A percentile compares a stretch with the other conserved stretches of the same genome.
Evolutionary conservation across 2,888 invertebrate species (phyloP).

Genomic region (Lysandra coridon): DNA sequence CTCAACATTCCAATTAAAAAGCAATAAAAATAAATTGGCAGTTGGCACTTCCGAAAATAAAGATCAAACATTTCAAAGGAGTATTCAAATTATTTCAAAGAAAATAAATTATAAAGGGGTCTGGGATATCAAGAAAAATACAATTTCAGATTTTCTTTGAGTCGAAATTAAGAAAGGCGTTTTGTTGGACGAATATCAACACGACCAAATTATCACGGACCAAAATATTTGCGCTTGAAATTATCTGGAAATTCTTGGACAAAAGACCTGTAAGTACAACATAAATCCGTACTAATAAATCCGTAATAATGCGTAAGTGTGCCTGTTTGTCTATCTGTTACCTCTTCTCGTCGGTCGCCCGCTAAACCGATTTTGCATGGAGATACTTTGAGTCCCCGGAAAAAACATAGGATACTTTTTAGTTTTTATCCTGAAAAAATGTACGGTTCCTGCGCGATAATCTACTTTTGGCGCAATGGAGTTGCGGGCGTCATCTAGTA

Average conservation of each 20-base stretch:
- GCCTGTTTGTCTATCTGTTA: no score
- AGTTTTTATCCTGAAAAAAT: no score
- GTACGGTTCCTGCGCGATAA: no score
- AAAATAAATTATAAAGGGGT: constrained; percentile 4
- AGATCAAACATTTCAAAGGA: constrained; percentile 6
- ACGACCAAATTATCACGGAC: constrained; percentile 25
- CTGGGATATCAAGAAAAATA: not conserved
- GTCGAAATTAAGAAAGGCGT: constrained; percentile 17
- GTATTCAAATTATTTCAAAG: constrained; percentile 15
- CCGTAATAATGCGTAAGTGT: no score
- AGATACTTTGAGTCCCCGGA: no score
- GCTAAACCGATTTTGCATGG: no score
- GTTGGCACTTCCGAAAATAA: not conserved
- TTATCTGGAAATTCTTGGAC: not conserved
- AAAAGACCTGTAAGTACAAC: not conserved
- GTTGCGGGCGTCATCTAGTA: no score
- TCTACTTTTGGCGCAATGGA: no score
- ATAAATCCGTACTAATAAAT: no score
- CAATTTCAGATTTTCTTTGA: constrained; percentile 3
- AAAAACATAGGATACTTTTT: no score
- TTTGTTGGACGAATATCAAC: constrained; percentile 27
- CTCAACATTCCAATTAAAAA: not conserved
- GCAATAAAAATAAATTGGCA: constrained; percentile 11
- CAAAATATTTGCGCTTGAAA: constrained; percentile 26
- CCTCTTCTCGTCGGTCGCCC: no score